phyloP scores from a whole-genome alignment of 2,113 vertebrate species.

The Egretta garzetta region DNA sequence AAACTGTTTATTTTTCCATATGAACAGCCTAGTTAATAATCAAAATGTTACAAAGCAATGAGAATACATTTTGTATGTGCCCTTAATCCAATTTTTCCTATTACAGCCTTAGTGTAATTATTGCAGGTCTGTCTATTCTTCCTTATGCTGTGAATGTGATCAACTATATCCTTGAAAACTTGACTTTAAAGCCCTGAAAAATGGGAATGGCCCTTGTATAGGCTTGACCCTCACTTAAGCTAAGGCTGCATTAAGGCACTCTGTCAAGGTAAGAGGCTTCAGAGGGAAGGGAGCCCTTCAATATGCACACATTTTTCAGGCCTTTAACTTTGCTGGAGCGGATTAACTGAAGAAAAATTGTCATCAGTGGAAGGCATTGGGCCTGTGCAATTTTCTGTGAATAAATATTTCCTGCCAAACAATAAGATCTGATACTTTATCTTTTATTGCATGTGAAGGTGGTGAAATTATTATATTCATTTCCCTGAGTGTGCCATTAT shows the following conservation, averaged over 20 bases:
- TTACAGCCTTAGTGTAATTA: not conserved
- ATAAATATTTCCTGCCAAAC: not conserved
- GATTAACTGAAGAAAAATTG: not conserved
- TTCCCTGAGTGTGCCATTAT: not conserved
- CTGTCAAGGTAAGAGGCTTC: not conserved
- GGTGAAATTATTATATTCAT: not conserved
- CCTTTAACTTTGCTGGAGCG: not conserved
- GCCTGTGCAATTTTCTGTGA: not conserved
- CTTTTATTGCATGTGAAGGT: not conserved
- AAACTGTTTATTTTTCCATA: not conserved
- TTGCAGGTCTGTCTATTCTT: not conserved
- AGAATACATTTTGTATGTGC: not conserved
- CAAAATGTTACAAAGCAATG: not conserved
- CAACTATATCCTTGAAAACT: not conserved
- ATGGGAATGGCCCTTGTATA: not conserved
- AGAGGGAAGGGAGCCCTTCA: not conserved
- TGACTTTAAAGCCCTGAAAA: not conserved
- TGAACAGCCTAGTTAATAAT: not conserved
- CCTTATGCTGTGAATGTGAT: rapidly evolving
- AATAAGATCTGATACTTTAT: not conserved
- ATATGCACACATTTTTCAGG: not conserved
- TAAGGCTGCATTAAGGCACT: not conserved
- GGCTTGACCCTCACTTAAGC: not conserved
- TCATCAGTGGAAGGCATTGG: not conserved
- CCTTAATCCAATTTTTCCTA: not conserved